A percentile compares a stretch with the other conserved stretches of the same genome.
Conservation (phyloP, 2,888 invertebrate genomes). For the Hermodice carunculata region DNA sequence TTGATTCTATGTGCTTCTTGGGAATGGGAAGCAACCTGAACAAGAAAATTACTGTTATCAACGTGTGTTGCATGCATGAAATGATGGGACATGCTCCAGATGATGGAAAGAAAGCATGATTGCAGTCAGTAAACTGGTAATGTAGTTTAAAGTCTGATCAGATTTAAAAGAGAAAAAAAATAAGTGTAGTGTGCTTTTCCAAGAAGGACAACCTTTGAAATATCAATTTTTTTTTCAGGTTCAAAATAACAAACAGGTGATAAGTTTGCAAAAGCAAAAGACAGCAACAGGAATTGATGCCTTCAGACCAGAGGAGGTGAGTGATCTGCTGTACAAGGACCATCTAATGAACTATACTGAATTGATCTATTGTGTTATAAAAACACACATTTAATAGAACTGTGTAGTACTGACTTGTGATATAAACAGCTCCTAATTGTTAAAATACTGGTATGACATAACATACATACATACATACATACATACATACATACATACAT, state of each 20-base stretch:
- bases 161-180: background rate
- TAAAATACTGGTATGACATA: no score
- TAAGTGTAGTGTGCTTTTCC: background rate
- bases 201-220: background rate
- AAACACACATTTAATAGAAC: no score
- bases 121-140: background rate
- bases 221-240: constrained; percentile 76
- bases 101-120: background rate
- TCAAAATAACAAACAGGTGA: constrained; percentile 93
- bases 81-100: background rate
- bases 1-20: no score
- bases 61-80: background rate
- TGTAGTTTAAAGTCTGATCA: background rate
- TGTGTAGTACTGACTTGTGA: no score
- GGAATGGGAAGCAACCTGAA: no score
- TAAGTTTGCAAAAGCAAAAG: constrained; percentile 88
- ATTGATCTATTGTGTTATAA: no score
- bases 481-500: no score
- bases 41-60: no score
- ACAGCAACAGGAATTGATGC: constrained; percentile 77
- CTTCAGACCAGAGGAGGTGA: constrained; percentile 72
- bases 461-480: no score
- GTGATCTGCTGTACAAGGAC: constrained; percentile 2
- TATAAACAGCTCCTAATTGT: no score
- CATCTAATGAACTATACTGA: no score